Conservation (phyloP, 2,797 vertebrate genomes). For the Epinephelus coioides region DNA sequence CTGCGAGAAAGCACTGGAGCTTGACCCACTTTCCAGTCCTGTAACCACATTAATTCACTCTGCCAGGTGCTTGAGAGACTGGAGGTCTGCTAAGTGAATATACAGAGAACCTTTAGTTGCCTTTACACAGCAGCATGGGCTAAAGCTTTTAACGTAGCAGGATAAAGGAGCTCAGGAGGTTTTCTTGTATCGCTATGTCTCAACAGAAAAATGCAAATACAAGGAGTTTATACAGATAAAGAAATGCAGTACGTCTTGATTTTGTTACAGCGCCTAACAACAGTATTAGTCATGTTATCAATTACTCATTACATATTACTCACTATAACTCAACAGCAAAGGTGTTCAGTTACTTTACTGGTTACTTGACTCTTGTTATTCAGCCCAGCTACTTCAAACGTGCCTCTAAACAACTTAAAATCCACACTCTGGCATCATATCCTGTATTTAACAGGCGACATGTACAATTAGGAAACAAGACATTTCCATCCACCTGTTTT, state of each 20-base stretch:
- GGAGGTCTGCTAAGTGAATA: conserved; percentile 30
- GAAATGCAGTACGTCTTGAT: not conserved
- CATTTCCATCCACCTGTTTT: not conserved
- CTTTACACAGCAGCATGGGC: not conserved
- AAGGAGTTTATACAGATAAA: not conserved
- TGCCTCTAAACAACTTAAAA: too few species aligned
- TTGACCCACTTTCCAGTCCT: conserved; percentile 72
- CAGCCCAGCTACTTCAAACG: not conserved
- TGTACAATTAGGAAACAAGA: not conserved
- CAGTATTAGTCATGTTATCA: not conserved
- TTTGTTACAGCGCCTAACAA: not conserved
- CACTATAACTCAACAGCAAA: not conserved
- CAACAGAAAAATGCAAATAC: not conserved
- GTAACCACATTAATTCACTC: conserved; percentile 57
- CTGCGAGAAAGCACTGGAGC: conserved; percentile 45
- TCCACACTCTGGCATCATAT: not conserved
- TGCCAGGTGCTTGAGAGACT: conserved; percentile 56
- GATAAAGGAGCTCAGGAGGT: not conserved
- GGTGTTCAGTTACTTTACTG: not conserved
- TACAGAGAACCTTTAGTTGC: not conserved
- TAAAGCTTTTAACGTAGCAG: not conserved
- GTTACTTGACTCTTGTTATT: not conserved
- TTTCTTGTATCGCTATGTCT: not conserved
- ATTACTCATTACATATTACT: too few species aligned
- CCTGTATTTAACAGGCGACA: not conserved